These are phyloP conservation scores for Zapus hudsonius DNA, from an alignment of 2,113 vertebrate species.

Conservation along the genomic window DNA sequence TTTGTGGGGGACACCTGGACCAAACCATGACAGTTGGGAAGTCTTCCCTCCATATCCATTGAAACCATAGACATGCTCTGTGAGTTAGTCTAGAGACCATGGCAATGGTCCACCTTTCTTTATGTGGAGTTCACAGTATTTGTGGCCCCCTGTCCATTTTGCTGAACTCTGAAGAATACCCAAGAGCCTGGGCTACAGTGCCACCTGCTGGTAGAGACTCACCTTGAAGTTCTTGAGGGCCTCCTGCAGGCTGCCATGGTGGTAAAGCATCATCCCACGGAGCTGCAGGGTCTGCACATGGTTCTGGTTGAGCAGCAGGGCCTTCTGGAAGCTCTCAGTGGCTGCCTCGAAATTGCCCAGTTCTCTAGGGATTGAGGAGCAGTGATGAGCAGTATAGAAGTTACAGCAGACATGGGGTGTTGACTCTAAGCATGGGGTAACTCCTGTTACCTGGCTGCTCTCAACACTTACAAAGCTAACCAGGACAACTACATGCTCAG, in stretches of 20 bases:
- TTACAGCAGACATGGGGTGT: neutral
- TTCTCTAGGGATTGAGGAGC: conserved; percentile 86
- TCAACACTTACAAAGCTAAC: no score
- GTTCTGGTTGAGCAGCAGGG: conserved; percentile 96
- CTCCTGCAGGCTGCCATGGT: conserved; percentile 95
- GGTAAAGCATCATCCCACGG: conserved; percentile 97
- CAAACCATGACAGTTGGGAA: no score
- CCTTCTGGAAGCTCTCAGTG: conserved; percentile 97
- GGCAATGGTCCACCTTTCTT: neutral
- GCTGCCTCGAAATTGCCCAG: conserved; percentile 97
- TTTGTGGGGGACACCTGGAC: no score
- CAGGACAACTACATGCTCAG: neutral
- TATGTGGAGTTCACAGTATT: no score
- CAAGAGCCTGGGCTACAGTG: fast-evolving
- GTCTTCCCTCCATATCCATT: neutral
- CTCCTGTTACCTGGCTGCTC: neutral
- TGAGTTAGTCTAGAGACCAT: neutral
- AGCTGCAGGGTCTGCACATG: conserved; percentile 98
- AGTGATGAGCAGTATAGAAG: neutral
- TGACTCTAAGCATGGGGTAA: neutral
- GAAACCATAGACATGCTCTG: neutral
- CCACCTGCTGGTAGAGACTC: neutral
- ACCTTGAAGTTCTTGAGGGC: conserved; percentile 98
- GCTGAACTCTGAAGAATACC: neutral
- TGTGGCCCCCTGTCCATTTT: neutral